A percentile compares a stretch with the other conserved stretches of the same genome.
Evolutionary conservation across 2,888 invertebrate genomes (phyloP).

Genomic region (Trachelus tabidus): DNA sequence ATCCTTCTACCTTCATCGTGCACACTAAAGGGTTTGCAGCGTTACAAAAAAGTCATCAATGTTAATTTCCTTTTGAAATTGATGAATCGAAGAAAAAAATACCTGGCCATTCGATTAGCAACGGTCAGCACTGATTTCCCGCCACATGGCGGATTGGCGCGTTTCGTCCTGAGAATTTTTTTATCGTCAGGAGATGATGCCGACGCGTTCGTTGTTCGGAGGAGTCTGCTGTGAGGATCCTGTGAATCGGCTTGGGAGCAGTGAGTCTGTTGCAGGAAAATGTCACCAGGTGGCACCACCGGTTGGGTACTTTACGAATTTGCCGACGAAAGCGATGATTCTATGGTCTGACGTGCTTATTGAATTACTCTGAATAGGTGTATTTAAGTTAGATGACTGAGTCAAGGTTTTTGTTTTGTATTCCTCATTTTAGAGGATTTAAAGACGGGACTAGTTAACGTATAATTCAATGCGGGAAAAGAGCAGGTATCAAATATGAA

Average conservation of each 20-base stretch:
- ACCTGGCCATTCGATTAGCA: not conserved
- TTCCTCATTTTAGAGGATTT: not conserved
- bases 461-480: not conserved
- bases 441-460: not conserved
- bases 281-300: not conserved
- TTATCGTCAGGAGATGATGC: not conserved
- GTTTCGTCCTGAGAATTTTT: not conserved
- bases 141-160: not conserved
- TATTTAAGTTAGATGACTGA: not conserved
- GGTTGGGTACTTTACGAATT: not conserved
- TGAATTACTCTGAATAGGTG: not conserved
- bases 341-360: not conserved
- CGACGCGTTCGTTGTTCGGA: not conserved
- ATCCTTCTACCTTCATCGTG: not conserved
- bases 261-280: not conserved
- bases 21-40: not conserved
- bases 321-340: not conserved
- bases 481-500: not conserved
- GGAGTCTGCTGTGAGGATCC: not conserved
- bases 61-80: not conserved
- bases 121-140: not conserved
- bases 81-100: not conserved
- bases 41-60: not conserved
- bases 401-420: not conserved
- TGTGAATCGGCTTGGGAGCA: not conserved